phyloP scores from a whole-genome alignment of 2,797 vertebrate species.

The Saxicola maurus region DNA sequence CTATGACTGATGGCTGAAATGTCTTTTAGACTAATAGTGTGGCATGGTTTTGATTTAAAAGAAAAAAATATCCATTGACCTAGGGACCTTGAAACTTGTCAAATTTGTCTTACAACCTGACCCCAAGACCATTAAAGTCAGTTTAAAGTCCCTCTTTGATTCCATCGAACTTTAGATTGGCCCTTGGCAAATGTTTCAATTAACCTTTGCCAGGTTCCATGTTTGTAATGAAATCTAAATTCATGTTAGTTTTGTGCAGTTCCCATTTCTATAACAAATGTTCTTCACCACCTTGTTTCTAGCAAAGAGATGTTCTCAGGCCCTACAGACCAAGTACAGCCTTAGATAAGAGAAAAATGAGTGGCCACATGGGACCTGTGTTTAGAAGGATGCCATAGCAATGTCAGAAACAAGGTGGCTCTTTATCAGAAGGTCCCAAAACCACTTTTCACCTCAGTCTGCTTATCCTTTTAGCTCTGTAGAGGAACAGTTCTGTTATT shows the following conservation, averaged over 20 bases:
- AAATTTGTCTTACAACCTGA: constrained; percentile 40
- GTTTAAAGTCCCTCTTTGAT: constrained; percentile 7
- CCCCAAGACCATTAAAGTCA: neutral
- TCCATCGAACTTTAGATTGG: neutral
- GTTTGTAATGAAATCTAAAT: constrained; percentile 39
- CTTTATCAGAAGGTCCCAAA: neutral
- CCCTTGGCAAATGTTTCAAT: constrained; percentile 27
- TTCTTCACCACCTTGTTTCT: neutral
- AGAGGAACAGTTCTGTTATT: fast-evolving
- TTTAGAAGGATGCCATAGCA: neutral
- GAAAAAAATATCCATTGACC: neutral
- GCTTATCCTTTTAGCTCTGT: neutral
- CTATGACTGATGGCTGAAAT: neutral
- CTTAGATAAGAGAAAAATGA: neutral
- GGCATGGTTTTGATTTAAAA: neutral
- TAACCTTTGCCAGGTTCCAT: constrained; percentile 31
- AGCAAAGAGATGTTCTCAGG: neutral
- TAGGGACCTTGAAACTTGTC: constrained; percentile 2
- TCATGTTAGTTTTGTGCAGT: neutral
- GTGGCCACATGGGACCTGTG: neutral
- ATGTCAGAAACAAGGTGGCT: neutral
- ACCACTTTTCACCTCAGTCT: neutral
- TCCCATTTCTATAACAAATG: neutral
- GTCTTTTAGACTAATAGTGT: neutral
- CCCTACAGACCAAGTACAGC: neutral